These are phyloP conservation scores for Tautogolabrus adspersus DNA, from an alignment of 2,113 vertebrate species.

Conservation along the genomic window DNA sequence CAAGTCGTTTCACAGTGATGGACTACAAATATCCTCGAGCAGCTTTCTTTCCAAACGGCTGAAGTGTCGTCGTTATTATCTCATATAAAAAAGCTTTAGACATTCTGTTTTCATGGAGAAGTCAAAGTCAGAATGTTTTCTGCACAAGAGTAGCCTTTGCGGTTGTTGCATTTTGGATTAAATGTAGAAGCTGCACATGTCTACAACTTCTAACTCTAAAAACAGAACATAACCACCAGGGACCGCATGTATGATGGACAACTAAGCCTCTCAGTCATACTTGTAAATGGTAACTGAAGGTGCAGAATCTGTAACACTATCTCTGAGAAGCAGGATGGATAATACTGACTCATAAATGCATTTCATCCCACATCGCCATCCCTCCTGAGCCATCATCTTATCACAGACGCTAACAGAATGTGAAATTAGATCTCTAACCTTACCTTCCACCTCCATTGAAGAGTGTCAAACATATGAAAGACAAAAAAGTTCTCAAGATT, in stretches of 20 bases:
- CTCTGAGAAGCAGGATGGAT: conserved; percentile 26
- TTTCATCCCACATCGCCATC: conserved; percentile 38
- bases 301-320: conserved; percentile 6
- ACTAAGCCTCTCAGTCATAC: not conserved
- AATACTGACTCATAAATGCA: conserved; percentile 31
- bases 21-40: conserved; percentile 9
- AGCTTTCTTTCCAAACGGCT: not conserved
- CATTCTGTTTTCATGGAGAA: conserved; percentile 4
- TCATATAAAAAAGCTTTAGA: not conserved
- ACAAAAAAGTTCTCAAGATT: not conserved
- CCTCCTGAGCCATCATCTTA: conserved; percentile 39
- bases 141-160: not conserved
- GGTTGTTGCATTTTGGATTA: not conserved
- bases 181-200: not conserved
- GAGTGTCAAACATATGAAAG: not conserved
- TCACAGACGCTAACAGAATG: conserved; percentile 39
- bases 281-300: not conserved
- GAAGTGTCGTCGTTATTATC: not conserved
- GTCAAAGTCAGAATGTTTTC: not conserved
- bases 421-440: conserved; percentile 35
- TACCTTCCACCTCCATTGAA: not conserved
- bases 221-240: not conserved
- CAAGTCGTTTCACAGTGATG: conserved; percentile 26
- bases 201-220: not conserved
- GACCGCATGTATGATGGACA: not conserved